Base-by-base conservation (phyloP, 2,113 vertebrate species). In the Heteronetta atricapilla region DNA sequence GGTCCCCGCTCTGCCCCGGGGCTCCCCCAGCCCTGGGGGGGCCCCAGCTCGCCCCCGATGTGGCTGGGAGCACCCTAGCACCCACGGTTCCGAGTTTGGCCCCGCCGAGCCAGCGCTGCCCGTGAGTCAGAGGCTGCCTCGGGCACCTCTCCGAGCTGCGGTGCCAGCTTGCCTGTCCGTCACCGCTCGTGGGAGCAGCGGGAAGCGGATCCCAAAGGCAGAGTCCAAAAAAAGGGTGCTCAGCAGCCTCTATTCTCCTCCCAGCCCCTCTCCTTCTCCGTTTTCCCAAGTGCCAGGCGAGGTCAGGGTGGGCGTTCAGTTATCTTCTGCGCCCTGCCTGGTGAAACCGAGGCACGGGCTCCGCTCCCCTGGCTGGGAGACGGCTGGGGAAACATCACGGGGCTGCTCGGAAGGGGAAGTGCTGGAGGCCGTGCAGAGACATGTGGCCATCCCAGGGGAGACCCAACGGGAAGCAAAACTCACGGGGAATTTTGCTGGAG, bases 181-280 rank as follows among this genome's bases (percentile, higher is more conserved):
- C 95, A 93, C 76, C n/a, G 1, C 60, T 90, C 95, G 93, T 28
- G 88, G 66, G 95, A 97, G 53, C 86, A 86, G 79, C 55, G 76
- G 88, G 85, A 91, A 91, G 59, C 0, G 0, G 29, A 18, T 50
- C 12, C 62, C 67, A 8, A 63, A 42, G 34, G 56, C 63, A 66
- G 48, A 6, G 46, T 11, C 46, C 20, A 21, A 48, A 13, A 13
- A 18, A 25, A 52, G 12, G 3, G 56, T 2, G 1, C 10, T 59
- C 3, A 0, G 7, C 50, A 50, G 9, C 28, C 16, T 40, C n/a
- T 75, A 3, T 0, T 34, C 56, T 60, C 34, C 53, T 60, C 44
- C 55, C 67, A 53, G 84, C 46, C 10, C 9, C 19, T 60, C 67
- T 76, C 58, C 10, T 10, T 53, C 19, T 26, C 68, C 5, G 5